Conservation (phyloP, 2,888 invertebrate genomes). For the Ophion ventricosus region DNA sequence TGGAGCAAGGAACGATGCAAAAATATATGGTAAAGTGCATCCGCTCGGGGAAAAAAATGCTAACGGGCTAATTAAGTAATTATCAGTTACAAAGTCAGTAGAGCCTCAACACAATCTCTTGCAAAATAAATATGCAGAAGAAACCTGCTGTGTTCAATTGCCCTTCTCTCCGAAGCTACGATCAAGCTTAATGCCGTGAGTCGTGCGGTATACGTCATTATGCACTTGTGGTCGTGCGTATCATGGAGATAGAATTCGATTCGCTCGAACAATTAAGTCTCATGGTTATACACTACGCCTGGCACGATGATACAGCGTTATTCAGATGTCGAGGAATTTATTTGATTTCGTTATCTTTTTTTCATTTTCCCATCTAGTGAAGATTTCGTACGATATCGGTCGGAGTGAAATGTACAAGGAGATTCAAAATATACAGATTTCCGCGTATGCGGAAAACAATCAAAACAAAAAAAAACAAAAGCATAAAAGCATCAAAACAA, state of each 20-base stretch:
- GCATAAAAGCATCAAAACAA: too few species aligned
- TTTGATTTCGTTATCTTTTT: not conserved
- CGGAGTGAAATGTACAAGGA: not conserved
- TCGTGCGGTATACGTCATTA: conserved; percentile 31
- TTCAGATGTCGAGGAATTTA: conserved; percentile 27
- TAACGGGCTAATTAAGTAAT: conserved; percentile 54
- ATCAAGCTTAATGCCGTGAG: not conserved
- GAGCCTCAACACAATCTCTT: conserved; percentile 42
- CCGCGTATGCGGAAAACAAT: not conserved
- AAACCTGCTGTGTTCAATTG: conserved; percentile 13
- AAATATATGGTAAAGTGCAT: conserved; percentile 13
- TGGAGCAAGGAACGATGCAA: conserved; percentile 8
- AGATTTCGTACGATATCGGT: not conserved
- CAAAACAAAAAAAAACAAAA: too few species aligned
- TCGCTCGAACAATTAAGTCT: conserved; percentile 43
- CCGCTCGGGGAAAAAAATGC: conserved; percentile 1
- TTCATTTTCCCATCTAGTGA: not conserved
- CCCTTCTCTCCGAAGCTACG: conserved; percentile 22
- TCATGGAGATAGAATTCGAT: conserved; percentile 22
- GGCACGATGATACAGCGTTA: conserved; percentile 23
- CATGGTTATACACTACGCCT: conserved; percentile 33
- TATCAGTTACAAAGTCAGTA: conserved; percentile 44
- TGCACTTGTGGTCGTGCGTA: conserved; percentile 5
- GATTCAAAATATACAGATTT: not conserved
- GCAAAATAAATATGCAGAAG: conserved; percentile 3